phyloP scores from a whole-genome alignment of 1,140 invertebrate genomes.

The Potamilus streckersoni region DNA sequence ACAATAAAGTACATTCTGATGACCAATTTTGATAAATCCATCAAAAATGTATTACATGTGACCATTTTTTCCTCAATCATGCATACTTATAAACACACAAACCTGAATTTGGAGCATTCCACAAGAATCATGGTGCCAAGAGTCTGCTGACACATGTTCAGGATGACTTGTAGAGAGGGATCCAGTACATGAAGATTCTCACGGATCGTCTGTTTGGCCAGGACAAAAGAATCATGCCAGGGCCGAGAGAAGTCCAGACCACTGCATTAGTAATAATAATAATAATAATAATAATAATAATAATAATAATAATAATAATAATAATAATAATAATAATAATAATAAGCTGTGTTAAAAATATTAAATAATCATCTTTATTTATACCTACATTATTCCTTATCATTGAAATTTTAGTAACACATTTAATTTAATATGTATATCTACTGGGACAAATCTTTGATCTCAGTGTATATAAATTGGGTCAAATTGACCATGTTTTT shows the following conservation, averaged over 20 bases:
- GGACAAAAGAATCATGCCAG: conserved; percentile 62
- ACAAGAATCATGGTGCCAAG: conserved; percentile 58
- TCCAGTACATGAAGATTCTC: conserved; percentile 64
- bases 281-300: too few relatives aligned
- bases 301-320: conserved; percentile 1
- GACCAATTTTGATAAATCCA: not conserved
- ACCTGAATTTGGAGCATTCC: conserved; percentile 61
- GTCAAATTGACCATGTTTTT: too few relatives aligned
- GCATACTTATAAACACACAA: conserved; percentile 7
- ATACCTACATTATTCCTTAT: too few relatives aligned
- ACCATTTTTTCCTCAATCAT: not conserved
- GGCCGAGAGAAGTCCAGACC: conserved; percentile 64
- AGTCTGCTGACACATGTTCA: conserved; percentile 61
- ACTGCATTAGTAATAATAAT: conserved; percentile 40
- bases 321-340: not conserved
- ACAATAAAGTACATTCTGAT: not conserved
- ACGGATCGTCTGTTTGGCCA: conserved; percentile 45
- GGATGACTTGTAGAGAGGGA: conserved; percentile 59
- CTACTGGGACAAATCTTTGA: too few relatives aligned
- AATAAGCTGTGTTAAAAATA: too few relatives aligned
- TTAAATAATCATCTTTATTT: too few relatives aligned
- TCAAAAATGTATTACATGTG: not conserved
- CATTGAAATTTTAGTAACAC: too few relatives aligned
- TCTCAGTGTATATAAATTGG: too few relatives aligned
- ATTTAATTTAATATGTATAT: too few relatives aligned